phyloP scores from a whole-genome alignment of 1,140 invertebrate genomes.

The Thaumetopoea pityocampa region DNA sequence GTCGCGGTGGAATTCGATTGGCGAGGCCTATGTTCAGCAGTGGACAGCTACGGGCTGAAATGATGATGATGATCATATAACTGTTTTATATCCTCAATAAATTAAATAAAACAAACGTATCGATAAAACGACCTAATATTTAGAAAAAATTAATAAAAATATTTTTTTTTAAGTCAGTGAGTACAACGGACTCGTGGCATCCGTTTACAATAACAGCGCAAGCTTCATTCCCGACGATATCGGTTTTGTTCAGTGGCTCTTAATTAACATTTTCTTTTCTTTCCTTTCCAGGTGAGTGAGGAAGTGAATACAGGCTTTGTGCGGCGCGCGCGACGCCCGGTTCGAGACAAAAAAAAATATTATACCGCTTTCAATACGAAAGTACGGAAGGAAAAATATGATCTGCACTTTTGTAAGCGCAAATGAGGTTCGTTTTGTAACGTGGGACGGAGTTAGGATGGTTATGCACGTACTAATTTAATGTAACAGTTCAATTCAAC shows the following conservation, averaged over 20 bases:
- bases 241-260: conserved; percentile 70
- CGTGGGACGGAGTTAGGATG: too few species aligned
- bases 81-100: too few species aligned
- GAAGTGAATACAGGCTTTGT: conserved; percentile 62
- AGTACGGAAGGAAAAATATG: conserved; percentile 66
- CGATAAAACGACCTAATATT: conserved; percentile 7
- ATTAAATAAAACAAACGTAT: too few species aligned
- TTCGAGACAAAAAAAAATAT: conserved; percentile 68
- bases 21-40: too few species aligned
- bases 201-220: conserved; percentile 59
- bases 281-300: conserved; percentile 73
- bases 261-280: conserved; percentile 75
- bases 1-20: too few species aligned
- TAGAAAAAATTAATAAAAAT: conserved; percentile 12
- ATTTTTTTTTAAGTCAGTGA: conserved; percentile 20
- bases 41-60: too few species aligned
- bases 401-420: conserved; percentile 71
- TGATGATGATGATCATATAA: too few species aligned
- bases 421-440: conserved; percentile 68
- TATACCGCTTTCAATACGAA: conserved; percentile 67
- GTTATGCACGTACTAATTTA: too few species aligned
- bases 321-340: conserved; percentile 36
- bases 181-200: conserved; percentile 46
- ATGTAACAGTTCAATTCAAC: conserved; percentile 48
- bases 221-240: conserved; percentile 61